Evolutionary conservation across 2,797 vertebrate species (phyloP).

Genomic region (Ceryle rudis): DNA sequence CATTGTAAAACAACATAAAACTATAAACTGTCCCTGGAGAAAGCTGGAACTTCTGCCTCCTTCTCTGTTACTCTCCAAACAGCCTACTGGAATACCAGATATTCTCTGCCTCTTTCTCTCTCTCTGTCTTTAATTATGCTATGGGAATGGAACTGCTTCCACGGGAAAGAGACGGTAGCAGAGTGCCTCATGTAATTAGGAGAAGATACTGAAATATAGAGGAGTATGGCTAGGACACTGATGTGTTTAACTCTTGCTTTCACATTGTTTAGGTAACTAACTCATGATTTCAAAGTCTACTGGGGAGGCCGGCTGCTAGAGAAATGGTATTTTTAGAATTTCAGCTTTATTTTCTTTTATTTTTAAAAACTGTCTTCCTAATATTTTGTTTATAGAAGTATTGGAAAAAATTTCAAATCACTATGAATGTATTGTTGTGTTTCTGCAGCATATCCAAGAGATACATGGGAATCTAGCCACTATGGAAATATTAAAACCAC

Average conservation of each 20-base stretch:
- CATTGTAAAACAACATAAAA: not conserved
- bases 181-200: not conserved
- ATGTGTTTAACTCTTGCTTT: not conserved
- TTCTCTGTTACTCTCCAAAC: not conserved
- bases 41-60: not conserved
- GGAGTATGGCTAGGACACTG: not conserved
- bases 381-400: not conserved
- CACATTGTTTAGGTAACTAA: not conserved
- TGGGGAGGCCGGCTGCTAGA: accelerated
- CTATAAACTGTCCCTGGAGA: not conserved
- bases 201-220: not conserved
- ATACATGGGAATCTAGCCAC: not conserved
- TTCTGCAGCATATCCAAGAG: not conserved
- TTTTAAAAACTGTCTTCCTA: not conserved
- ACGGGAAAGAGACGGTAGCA: not conserved
- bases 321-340: not conserved
- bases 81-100: not conserved
- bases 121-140: not conserved
- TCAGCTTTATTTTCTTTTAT: not conserved
- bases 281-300: not conserved
- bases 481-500: not conserved
- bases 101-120: not conserved
- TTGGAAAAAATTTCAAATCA: not conserved
- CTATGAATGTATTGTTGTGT: not conserved
- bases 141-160: not conserved